Evolutionary conservation across 2,797 vertebrate species (phyloP).

Genomic region (Salmo trutta): DNA sequence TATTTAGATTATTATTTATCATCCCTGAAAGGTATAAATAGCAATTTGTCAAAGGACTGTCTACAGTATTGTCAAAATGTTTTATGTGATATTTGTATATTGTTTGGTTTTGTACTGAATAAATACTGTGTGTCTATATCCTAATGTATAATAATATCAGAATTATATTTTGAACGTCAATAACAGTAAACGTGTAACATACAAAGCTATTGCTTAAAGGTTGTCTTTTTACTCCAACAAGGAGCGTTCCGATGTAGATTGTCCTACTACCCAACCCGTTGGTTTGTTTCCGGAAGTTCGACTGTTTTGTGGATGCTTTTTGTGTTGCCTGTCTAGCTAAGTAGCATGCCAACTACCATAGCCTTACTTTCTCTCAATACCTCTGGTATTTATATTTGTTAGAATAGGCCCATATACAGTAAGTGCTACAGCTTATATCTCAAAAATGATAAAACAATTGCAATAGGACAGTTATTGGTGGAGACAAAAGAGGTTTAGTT

Average conservation of each 20-base stretch:
- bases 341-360: background rate
- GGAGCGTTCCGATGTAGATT: background rate
- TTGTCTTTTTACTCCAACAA: background rate
- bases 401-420: background rate
- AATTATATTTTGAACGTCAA: background rate
- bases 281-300: constrained; percentile 1
- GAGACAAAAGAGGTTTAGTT: too few species aligned
- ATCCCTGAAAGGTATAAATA: too few species aligned
- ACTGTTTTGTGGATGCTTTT: too few species aligned
- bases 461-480: background rate
- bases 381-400: background rate
- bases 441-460: background rate
- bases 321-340: background rate
- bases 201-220: background rate
- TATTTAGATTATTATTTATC: too few species aligned
- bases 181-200: background rate
- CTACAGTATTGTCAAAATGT: too few species aligned
- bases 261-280: background rate
- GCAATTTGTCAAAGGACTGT: too few species aligned
- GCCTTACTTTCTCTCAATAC: background rate
- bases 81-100: too few species aligned
- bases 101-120: background rate
- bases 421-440: background rate
- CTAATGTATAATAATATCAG: background rate
- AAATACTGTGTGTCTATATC: background rate